Conservation (phyloP, 1,140 invertebrate genomes). For the Pogonomyrmex barbatus region DNA sequence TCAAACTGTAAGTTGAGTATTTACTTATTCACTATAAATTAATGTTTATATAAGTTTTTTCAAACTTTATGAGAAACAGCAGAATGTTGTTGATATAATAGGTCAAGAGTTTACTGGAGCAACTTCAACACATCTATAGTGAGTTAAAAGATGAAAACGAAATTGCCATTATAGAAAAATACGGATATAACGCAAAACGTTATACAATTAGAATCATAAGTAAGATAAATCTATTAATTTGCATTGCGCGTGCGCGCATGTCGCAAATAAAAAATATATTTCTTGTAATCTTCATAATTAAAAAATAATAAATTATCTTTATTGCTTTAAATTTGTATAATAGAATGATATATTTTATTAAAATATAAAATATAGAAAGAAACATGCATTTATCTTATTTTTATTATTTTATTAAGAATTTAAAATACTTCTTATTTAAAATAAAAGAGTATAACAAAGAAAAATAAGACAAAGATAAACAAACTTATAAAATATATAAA, state of each 20-base stretch:
- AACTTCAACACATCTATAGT: neutral
- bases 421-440: too few species aligned
- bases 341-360: neutral
- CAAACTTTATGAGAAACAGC: neutral
- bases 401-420: neutral
- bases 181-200: neutral
- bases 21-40: neutral
- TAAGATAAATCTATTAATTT: neutral
- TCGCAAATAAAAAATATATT: neutral
- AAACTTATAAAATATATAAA: neutral
- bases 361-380: neutral
- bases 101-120: neutral
- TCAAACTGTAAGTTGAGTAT: constrained; percentile 7
- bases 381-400: neutral
- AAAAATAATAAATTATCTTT: neutral
- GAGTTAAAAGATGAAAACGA: constrained; percentile 8
- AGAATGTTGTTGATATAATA: constrained; percentile 15
- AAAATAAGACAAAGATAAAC: neutral
- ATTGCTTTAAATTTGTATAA: neutral
- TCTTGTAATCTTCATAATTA: neutral
- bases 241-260: neutral
- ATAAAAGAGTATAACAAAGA: too few species aligned
- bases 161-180: constrained; percentile 12
- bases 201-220: constrained; percentile 19
- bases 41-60: neutral